Conservation (phyloP, 2,797 vertebrate species). For the Pantherophis vulpinus region DNA sequence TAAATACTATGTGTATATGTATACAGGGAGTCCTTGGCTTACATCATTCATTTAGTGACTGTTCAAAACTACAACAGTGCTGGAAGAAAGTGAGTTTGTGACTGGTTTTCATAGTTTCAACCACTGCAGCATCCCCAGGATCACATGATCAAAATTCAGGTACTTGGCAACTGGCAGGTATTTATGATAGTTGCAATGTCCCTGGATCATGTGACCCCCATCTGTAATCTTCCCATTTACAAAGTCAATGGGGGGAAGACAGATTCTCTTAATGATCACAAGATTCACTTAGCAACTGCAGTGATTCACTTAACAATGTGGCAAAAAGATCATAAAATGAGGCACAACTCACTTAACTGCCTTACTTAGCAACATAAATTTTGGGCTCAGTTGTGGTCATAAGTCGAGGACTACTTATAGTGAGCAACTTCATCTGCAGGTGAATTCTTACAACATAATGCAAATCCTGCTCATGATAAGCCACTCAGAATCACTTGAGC, state of each 20-base stretch:
- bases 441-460: too few relatives aligned
- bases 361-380: background rate
- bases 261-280: background rate
- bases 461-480: background rate
- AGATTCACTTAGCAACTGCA: background rate
- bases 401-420: background rate
- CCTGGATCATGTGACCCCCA: background rate
- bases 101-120: background rate
- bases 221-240: background rate
- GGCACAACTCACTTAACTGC: background rate
- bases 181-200: background rate
- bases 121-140: background rate
- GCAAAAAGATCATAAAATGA: background rate
- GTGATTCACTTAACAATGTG: background rate
- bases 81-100: background rate
- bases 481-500: background rate
- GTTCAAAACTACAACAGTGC: background rate
- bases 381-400: background rate
- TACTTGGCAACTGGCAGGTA: background rate
- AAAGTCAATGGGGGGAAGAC: background rate
- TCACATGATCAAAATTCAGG: background rate
- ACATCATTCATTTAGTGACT: background rate
- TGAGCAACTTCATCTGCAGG: background rate
- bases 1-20: background rate
- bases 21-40: background rate